Conservation (phyloP, 2,797 vertebrate genomes). For the Syngnathus acus region DNA sequence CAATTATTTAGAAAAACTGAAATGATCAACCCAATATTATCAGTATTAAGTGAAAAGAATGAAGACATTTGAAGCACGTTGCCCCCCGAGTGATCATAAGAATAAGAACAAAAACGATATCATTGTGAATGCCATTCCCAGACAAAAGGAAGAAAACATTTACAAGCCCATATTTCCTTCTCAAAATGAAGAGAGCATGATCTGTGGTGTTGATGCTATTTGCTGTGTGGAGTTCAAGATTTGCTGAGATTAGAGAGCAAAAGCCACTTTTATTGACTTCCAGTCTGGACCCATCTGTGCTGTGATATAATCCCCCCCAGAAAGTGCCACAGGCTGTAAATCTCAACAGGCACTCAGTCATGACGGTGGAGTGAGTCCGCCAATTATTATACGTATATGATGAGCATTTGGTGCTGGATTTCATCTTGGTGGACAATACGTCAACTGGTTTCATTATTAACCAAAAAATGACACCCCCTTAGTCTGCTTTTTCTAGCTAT, state of each 20-base stretch:
- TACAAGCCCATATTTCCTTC: no score
- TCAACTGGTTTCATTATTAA: background rate
- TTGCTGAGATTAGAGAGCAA: background rate
- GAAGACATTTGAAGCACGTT: no score
- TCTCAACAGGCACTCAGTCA: background rate
- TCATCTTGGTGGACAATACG: background rate
- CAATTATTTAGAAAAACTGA: no score
- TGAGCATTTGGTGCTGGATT: background rate
- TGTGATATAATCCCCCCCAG: background rate
- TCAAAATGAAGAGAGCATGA: background rate
- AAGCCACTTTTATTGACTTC: background rate
- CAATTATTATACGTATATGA: background rate
- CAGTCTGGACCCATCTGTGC: slow-evolving; percentile 3
- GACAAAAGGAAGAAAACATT: no score
- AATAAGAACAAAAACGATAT: no score
- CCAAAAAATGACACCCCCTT: background rate
- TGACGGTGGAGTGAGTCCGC: background rate
- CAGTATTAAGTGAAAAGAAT: no score
- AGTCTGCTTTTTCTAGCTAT: background rate
- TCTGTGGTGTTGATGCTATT: background rate
- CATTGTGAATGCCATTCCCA: background rate
- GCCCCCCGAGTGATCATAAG: no score
- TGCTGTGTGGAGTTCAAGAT: background rate
- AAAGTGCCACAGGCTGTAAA: background rate
- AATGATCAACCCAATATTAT: no score